Evolutionary conservation across 2,113 vertebrate species (phyloP), one percentile per base, ranked within the genome.

Genomic region (Ammodytes marinus): DNA sequence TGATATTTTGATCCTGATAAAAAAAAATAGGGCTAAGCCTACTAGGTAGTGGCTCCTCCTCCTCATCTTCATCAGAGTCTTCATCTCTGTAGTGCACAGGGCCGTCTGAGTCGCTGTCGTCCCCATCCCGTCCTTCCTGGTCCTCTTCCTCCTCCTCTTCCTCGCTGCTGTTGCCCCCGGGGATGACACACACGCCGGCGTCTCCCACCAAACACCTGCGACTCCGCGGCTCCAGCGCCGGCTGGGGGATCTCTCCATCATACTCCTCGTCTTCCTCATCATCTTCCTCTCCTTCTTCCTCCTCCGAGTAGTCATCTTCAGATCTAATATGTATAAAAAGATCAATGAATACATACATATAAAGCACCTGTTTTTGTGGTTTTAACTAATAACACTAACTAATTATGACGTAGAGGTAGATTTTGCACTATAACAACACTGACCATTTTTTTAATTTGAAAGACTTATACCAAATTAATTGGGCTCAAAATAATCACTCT

Each of bases 71-170:
- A 0, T 99, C 98, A 0, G 95, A 95, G 49, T 95, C 94, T 55
- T 96, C 95, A 10, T 99, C 97, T 93, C 96, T 97, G 85, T 98
- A 98, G 7, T 95, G 95, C 82, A 98, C 94, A 1, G 98, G 97
- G 6, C 98, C 97, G 14, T 99, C 98, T 0, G 97, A 98, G 91
- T 99, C 98, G 1, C 97, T 98, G 85, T 99, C 97, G 0, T 97
- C 98, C 43, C 94, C 92, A 5, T 93, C 86, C 13, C 93, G 89
- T n/a, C 91, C 95, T 39, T 97, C 96, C 35, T 96, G 96, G 0
- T 95, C 96, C 8, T 96, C 92, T 9, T 93, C 96, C 0, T 95
- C 96, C 6, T 97, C 91, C 5, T 94, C 96, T 61, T 98, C 97
- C 0, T 96, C 97, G 61, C 97, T 95, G 73, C 94, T 92, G 72